Evolutionary conservation across 2,113 vertebrate species (phyloP), one percentile per base, ranked within the genome.

Genomic region (Phrynocephalus versicolor): DNA sequence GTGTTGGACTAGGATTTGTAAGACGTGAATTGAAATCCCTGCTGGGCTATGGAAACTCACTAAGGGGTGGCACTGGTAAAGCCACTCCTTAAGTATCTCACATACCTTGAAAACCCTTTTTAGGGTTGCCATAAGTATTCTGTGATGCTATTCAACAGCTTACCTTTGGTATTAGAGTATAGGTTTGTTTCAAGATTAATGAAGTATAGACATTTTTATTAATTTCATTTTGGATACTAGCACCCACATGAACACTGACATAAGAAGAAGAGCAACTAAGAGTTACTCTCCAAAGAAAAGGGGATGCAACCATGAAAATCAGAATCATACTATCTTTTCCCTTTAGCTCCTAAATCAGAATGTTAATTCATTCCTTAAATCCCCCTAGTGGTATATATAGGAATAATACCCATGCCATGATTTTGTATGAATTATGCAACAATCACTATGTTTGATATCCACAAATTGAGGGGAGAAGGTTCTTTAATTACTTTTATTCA

Each of bases 311-410:
- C 45, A 51, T 51, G 45, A 51, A 51, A 35, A 37, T 45, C 33
- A 67, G 55, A 16, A 15, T 57, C 37, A 39, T 41, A 45, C 18
- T 39, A 10, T 5, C 5, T 57, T 78, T 75, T 75, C 30, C 55
- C 18, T 3, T 1, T 72, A 57, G 1, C 12, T 58, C 18, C 27
- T 25, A 78, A 30, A 7, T 70, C 76, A 86, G 15, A 86, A 85
- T 70, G 8, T 55, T 73, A n/a, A 77, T 81, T 86, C 33, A 70
- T 27, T 33, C 5, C 76, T 55, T 1, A 73, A 27, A 88, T 10
- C 87, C 92, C 89, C 57, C 92, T 92, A 90, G 90, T 87, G 92
- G 55, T 0, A 12, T 25, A 13, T 15, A 83, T 35, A 62, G 15
- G 30, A 62, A 79, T 65, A 90, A 76, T 30, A 81, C 45, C 45